Conservation (phyloP, 2,888 invertebrate species). For the Tenodera sinensis region DNA sequence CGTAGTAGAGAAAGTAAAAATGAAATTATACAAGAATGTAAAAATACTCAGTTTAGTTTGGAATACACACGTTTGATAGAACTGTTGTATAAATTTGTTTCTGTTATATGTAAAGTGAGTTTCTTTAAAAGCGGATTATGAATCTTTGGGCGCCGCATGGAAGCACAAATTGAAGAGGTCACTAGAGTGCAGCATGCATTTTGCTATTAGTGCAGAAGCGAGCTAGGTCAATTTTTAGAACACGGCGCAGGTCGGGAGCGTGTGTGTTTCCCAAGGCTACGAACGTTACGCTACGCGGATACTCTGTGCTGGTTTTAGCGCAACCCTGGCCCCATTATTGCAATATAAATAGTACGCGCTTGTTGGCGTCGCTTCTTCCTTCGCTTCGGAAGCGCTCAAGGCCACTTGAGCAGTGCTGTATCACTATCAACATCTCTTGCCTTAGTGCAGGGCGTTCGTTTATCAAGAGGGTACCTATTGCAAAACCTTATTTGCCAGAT, state of each 20-base stretch:
- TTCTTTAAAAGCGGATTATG: neutral
- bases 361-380: neutral
- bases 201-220: neutral
- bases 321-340: constrained; percentile 10
- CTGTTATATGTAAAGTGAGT: neutral
- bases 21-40: too few species aligned
- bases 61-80: too few species aligned
- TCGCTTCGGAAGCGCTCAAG: neutral
- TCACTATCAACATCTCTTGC: neutral
- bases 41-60: too few species aligned
- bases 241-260: neutral
- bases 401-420: neutral
- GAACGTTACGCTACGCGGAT: neutral
- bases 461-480: too few species aligned
- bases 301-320: neutral
- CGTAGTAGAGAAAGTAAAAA: too few species aligned
- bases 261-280: neutral
- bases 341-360: neutral
- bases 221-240: neutral
- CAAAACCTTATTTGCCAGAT: too few species aligned
- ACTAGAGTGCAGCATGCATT: neutral
- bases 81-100: too few species aligned
- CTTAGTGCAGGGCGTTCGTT: too few species aligned
- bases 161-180: neutral
- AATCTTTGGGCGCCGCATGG: too few species aligned